Evolutionary conservation across 2,888 invertebrate species (phyloP), one percentile per base, ranked within the genome.

Genomic region (Ophonus ardosiacus): DNA sequence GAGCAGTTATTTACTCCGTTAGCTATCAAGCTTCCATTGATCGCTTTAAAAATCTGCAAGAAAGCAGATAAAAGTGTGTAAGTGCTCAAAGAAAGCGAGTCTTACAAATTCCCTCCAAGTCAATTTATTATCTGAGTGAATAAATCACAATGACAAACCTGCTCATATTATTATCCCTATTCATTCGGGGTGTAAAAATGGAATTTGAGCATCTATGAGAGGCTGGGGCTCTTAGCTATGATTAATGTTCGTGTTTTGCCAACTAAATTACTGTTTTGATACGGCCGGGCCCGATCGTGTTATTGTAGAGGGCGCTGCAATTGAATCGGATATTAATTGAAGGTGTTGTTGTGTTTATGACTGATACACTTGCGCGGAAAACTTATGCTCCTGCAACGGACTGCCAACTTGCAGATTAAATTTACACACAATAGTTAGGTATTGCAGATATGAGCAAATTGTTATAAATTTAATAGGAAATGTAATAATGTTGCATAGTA

Each of bases 221-320:
- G 51, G 71, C 68, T 82, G 82, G 21, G 13, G 71, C 68, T 83
- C 76, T 76, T 57, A 83, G 40, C 57, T 74, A 76, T 83, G 83
- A 83, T 83, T 83, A 83, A 83, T 83, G 83, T 76, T 59, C 74
- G 76, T 83, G 83, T 83, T 83, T 83, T 83, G 83, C 83, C 74
- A 83, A 74, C 83, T 83, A 83, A 83, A 83, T 83, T 83, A 83
- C 83, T 83, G 83, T 83, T 83, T 83, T 83, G 83, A 83, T 83
- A 83, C 59, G n/a, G n/a, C 76, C 71, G 65, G 43, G 8, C 43
- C 57, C 59, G 24, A 59, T 78, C 76, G 61, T 83, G 57, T 83
- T 83, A 83, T 83, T 83, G 83, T 83, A 74, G 18, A 4, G 18
- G 43, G 71, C 79, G 51, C 65, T 84, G 78, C 78, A 84, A 79